Conservation (phyloP, 2,113 vertebrate species). For the Onychostoma macrolepis region DNA sequence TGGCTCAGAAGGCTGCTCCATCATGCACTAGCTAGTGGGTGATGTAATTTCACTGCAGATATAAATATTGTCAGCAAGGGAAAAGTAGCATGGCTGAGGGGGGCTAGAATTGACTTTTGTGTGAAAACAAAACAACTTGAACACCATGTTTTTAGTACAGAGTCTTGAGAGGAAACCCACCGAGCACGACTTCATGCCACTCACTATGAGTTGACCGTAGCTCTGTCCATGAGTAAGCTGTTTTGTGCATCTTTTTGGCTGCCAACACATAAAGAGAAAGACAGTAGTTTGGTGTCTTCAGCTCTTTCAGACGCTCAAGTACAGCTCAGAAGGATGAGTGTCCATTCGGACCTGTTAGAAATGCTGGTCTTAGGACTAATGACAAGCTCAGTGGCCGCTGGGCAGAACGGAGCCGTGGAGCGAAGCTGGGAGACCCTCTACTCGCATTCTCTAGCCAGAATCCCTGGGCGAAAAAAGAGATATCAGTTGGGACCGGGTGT, state of each 20-base stretch:
- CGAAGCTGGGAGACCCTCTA: slow-evolving; percentile 87
- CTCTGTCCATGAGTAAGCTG: slow-evolving; percentile 60
- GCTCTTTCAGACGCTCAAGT: slow-evolving; percentile 65
- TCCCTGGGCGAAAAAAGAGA: slow-evolving; percentile 86
- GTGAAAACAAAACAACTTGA: slow-evolving; percentile 73
- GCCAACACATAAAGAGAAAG: slow-evolving; percentile 68
- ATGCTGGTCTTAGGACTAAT: slow-evolving; percentile 82
- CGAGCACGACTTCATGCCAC: slow-evolving; percentile 74
- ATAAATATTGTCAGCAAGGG: slow-evolving; percentile 84
- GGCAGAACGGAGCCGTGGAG: slow-evolving; percentile 77
- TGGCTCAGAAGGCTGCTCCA: slow-evolving; percentile 68
- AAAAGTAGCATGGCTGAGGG: slow-evolving; percentile 82
- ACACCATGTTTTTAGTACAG: slow-evolving; percentile 61
- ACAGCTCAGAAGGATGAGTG: slow-evolving; percentile 81
- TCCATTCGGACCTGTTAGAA: slow-evolving; percentile 79
- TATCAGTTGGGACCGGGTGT: slow-evolving; percentile 77
- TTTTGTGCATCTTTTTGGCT: slow-evolving; percentile 63
- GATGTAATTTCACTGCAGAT: slow-evolving; percentile 87
- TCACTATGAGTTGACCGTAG: slow-evolving; percentile 66
- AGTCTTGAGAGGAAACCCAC: slow-evolving; percentile 48
- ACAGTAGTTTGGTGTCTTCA: slow-evolving; percentile 60
- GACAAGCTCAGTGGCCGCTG: slow-evolving; percentile 71
- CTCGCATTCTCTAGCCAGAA: slow-evolving; percentile 86
- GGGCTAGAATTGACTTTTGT: slow-evolving; percentile 70
- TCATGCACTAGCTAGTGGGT: slow-evolving; percentile 78